A percentile compares a stretch with the other conserved stretches of the same genome.
These are phyloP conservation scores for Pangasius mekongensis DNA, from an alignment of 2,797 vertebrate genomes.

Conservation along the genomic window DNA sequence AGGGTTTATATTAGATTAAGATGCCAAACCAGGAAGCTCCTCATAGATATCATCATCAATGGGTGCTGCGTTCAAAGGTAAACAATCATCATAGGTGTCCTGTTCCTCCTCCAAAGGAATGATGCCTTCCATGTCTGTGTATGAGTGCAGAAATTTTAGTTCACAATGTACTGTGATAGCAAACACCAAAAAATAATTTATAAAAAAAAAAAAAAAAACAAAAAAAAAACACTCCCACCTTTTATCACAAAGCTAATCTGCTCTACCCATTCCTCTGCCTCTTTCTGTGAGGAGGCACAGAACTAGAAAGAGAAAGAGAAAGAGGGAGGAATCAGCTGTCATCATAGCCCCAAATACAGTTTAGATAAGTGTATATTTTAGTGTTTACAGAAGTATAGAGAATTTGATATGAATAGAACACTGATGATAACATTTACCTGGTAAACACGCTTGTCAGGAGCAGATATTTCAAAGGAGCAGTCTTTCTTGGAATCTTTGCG, in stretches of 20 bases:
- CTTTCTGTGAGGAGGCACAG: conserved; percentile 87
- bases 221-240: conserved; percentile 73
- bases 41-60: conserved; percentile 92
- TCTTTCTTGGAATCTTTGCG: conserved; percentile 95
- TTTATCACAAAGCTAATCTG: conserved; percentile 88
- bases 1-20: not conserved
- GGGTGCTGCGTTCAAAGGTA: conserved; percentile 33
- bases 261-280: conserved; percentile 95
- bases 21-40: conserved; percentile 86
- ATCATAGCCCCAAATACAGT: not conserved
- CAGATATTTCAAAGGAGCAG: conserved; percentile 94
- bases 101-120: conserved; percentile 87
- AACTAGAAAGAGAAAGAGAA: conserved; percentile 81
- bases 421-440: conserved; percentile 78
- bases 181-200: not conserved
- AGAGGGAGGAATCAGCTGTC: conserved; percentile 35
- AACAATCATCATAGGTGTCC: conserved; percentile 84
- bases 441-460: conserved; percentile 94
- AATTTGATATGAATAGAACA: not conserved
- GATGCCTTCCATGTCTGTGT: conserved; percentile 79
- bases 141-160: conserved; percentile 7
- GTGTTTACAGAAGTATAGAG: not conserved
- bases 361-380: not conserved
- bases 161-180: not conserved
- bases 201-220: not conserved